phyloP scores from a whole-genome alignment of 2,888 invertebrate genomes.

The Lamellibrachia columna region DNA sequence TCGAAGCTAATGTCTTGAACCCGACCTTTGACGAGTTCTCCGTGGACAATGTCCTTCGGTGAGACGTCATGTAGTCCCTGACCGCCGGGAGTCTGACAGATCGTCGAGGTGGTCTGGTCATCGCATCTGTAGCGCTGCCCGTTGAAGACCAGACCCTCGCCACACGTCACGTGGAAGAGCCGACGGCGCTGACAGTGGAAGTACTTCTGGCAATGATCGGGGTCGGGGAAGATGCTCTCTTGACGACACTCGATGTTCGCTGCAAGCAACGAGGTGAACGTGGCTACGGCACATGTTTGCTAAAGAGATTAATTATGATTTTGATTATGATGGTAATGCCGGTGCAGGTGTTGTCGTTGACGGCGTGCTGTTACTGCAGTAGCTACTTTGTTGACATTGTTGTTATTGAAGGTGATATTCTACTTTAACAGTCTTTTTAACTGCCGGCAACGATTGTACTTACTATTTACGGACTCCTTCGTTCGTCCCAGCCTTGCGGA shows the following conservation, averaged over 20 bases:
- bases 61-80: not conserved
- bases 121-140: constrained; percentile 7
- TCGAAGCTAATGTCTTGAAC: not conserved
- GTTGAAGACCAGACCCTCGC: constrained; percentile 24
- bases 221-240: constrained; percentile 25
- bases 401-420: no score
- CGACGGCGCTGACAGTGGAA: constrained; percentile 24
- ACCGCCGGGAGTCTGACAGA: not conserved
- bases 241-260: not conserved
- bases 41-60: not conserved
- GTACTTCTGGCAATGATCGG: constrained; percentile 22
- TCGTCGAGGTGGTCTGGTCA: not conserved
- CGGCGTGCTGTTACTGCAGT: no score
- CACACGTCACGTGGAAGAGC: constrained; percentile 27
- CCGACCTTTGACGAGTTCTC: not conserved
- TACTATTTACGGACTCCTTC: not conserved
- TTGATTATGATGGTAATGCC: no score
- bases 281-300: not conserved
- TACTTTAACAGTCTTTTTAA: not conserved
- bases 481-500: not conserved
- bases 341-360: no score
- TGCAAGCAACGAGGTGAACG: not conserved
- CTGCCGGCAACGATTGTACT: not conserved
- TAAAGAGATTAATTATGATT: no score
- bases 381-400: no score